Base-by-base conservation (phyloP, 2,797 vertebrate genomes). In the Sebastes itinus region DNA sequence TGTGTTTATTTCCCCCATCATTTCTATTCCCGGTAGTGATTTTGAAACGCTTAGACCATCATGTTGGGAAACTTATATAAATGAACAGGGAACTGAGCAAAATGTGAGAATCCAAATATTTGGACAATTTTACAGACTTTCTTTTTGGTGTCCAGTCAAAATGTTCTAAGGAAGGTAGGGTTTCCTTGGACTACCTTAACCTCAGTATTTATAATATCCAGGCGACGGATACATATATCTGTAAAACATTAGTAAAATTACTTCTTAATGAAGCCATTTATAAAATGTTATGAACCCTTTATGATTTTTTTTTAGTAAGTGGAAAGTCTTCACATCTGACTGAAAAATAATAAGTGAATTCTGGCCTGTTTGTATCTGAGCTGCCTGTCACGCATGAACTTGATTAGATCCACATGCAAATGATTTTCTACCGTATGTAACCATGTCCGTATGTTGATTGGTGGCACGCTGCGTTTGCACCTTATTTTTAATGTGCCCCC, bases 321-420 rank as follows among this genome's bases (percentile, higher is more conserved):
- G 13, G 2, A 64, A 69, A 68, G 10, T 32, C 32, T 38, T 25
- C 5, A 46, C 9, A 32, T 33, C 30, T 35, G 22, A 55, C 61
- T 27, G 60, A 32, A 35, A 28, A 33, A 38, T 30, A 16, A 20
- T 13, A n/a, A 38, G n/a, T 30, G n/a, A 28, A 42, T 14, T 25
- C 1, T 18, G 5, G 5, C 14, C 23, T 59, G 22, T 77, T 64
- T 42, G 32, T 69, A 64, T 76, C 52, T 66, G 72, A 78, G 72
- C 46, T 65, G 42, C 35, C 22, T 64, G 61, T 74, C 68, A 69
- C 2, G 1, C 66, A 22, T 58, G 71, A 66, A 54, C 63, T 54
- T 77, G 69, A 77, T 82, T 69, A 68, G n/a, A 60, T 84, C 27
- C 42, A 63, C 16, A 49, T 67, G 61, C 46, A 63, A 74, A 70